Percentiles rank a stretch among this genome's conserved stretches.
phyloP scores from a whole-genome alignment of 2,888 invertebrate species.

The Nebria salina region DNA sequence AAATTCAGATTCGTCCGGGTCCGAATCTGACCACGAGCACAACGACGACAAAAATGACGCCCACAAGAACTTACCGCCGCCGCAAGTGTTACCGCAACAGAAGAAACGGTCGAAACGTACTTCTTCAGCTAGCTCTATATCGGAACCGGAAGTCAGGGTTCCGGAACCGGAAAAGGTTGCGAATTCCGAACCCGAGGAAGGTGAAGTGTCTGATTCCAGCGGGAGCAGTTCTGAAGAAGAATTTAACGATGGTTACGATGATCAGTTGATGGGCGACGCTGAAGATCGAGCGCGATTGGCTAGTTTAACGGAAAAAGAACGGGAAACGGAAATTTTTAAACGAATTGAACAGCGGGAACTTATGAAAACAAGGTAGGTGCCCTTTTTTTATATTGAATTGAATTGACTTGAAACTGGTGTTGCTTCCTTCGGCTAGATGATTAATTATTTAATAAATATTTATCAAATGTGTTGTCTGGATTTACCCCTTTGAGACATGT shows the following conservation, averaged over 20 bases:
- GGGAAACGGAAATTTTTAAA: slow-evolving; percentile 97
- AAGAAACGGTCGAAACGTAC: slow-evolving; percentile 54
- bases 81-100: slow-evolving; percentile 43
- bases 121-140: slow-evolving; percentile 56
- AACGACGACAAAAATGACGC: slow-evolving; percentile 53
- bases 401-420: too few species aligned
- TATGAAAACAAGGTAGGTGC: slow-evolving; percentile 81
- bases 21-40: slow-evolving; percentile 56
- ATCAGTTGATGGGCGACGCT: slow-evolving; percentile 96
- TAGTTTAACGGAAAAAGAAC: slow-evolving; percentile 94
- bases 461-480: too few species aligned
- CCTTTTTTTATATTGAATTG: background rate
- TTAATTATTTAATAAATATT: too few species aligned
- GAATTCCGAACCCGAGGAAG: slow-evolving; percentile 85
- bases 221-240: slow-evolving; percentile 79
- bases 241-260: slow-evolving; percentile 97
- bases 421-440: too few species aligned
- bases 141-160: slow-evolving; percentile 54
- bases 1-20: slow-evolving; percentile 58
- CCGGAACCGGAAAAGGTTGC: slow-evolving; percentile 60
- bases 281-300: slow-evolving; percentile 91
- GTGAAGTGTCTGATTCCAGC: slow-evolving; percentile 81
- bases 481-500: too few species aligned
- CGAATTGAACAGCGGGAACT: slow-evolving; percentile 94
- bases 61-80: background rate